Percentiles rank a stretch among this genome's conserved stretches.
phyloP scores from a whole-genome alignment of 1,140 invertebrate genomes.

The Teleopsis dalmanni region DNA sequence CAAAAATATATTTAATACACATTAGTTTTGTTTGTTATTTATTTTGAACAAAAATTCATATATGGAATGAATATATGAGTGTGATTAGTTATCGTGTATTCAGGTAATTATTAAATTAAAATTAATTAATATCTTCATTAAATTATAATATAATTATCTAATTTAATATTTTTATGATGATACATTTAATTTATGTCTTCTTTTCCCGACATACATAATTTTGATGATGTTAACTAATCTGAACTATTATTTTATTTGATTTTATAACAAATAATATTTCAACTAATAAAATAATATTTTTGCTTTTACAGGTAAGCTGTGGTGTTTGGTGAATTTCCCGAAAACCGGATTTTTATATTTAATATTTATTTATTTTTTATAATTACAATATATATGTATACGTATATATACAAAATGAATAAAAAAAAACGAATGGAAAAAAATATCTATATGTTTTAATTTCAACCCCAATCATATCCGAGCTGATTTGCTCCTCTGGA shows the following conservation, averaged over 20 bases:
- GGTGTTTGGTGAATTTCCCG: neutral
- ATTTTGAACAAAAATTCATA: no score
- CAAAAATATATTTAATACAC: no score
- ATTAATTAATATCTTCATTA: no score
- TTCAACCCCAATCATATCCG: slow-evolving; percentile 5
- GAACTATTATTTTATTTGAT: neutral
- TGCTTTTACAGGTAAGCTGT: neutral
- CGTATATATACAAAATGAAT: neutral
- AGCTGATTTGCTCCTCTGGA: slow-evolving; percentile 10
- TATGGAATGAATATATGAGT: no score
- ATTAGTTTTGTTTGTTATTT: no score
- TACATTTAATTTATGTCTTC: slow-evolving; percentile 11
- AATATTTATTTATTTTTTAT: neutral
- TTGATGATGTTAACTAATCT: slow-evolving; percentile 8
- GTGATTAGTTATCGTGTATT: no score
- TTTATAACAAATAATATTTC: neutral
- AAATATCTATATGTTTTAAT: neutral
- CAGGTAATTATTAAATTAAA: no score
- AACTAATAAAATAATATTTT: neutral
- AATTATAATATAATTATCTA: no score
- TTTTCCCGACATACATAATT: slow-evolving; percentile 15
- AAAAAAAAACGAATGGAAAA: neutral
- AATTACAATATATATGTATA: neutral
- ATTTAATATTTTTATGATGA: slow-evolving; percentile 11
- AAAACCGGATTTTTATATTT: neutral